Evolutionary conservation across 1,140 invertebrate genomes (phyloP), one percentile per base, ranked within the genome.

Genomic region (Physella acuta): DNA sequence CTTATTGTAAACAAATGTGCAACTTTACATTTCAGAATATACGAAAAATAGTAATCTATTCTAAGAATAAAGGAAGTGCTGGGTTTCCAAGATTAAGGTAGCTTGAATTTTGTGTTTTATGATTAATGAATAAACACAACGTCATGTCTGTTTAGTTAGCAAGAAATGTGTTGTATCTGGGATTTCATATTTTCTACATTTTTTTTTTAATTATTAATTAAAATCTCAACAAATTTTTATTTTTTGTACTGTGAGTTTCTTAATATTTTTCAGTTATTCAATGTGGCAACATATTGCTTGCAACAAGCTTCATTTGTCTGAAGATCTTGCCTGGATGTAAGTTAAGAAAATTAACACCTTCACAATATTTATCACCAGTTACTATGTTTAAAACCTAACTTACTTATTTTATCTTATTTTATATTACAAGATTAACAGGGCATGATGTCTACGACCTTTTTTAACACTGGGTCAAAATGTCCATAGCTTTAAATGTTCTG

Each of bases 251-350:
- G n/a, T n/a, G n/a, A n/a, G n/a, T n/a, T 34, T 20, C 31, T 52
- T 31, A 52, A 36, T 63, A 30, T 17, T 73, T 56, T 71, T 55
- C 71, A 84, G 83, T 56, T 86, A 85, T 71, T 77, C 82, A 11
- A 78, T 86, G 17, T 86, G 85, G 85, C 79, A 79, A 67, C 83
- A 85, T 63, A 85, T 86, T 63, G 85, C 84, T 31, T 85, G 84
- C 70, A 85, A 84, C 68, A 86, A 86, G 62, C 76, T 86, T 11
- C 82, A 84, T 68, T 75, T 85, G 24, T 71, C 81, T 55, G 83
- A 84, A 72, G 80, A 83, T 58, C 59, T 85, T 20, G 82, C 85
- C 39, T 85, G 85, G 85, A 77, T 84, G 82, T 86, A 79, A 81
- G 79, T 77, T 14, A n/a, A n/a, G n/a, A n/a, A n/a, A n/a, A n/a